These are phyloP conservation scores for Pempheris klunzingeri DNA, from an alignment of 2,797 vertebrate genomes.

Conservation along the genomic window DNA sequence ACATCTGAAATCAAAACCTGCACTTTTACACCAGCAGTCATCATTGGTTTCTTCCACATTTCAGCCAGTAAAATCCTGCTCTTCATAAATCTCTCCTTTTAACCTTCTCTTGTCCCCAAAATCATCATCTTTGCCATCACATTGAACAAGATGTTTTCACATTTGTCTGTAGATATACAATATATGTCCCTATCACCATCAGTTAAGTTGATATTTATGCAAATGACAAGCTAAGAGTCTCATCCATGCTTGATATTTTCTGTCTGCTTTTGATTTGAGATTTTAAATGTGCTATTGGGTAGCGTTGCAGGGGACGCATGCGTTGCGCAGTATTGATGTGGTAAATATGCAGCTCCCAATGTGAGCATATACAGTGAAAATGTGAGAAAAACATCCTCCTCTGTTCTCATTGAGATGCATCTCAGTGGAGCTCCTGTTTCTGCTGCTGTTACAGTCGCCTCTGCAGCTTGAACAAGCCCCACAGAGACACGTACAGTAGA, in stretches of 20 bases:
- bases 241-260: background rate
- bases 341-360: constrained; percentile 3
- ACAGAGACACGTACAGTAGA: constrained; percentile 19
- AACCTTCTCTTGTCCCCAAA: background rate
- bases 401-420: constrained; percentile 38
- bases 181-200: background rate
- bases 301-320: background rate
- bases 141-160: background rate
- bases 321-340: background rate
- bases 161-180: background rate
- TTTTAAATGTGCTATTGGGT: background rate
- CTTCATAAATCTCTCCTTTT: too few relatives aligned
- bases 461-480: constrained; percentile 39
- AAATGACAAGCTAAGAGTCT: background rate
- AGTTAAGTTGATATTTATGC: background rate
- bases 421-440: constrained; percentile 39
- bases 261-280: background rate
- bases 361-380: constrained; percentile 6
- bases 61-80: background rate
- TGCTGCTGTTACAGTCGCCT: constrained; percentile 26
- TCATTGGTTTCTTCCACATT: too few relatives aligned
- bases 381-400: constrained; percentile 30
- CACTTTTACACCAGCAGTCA: too few relatives aligned
- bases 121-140: background rate
- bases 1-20: too few relatives aligned